Base-by-base conservation (phyloP, 1,140 invertebrate genomes). In the Drosophila lowei region DNA sequence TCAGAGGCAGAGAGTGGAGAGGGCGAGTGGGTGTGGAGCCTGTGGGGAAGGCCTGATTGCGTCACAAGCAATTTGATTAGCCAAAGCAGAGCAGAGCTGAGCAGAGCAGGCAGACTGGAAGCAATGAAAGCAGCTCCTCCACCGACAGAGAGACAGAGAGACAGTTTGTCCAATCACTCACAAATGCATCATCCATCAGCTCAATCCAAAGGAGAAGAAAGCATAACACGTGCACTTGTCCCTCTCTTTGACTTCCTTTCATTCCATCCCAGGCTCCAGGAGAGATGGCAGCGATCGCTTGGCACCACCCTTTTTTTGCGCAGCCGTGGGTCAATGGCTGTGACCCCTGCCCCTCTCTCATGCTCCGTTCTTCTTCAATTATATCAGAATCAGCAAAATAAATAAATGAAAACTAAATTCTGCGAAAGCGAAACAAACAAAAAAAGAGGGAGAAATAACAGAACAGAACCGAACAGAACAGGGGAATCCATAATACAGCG, bases 51-150 rank as follows among this genome's bases (percentile, higher is more conserved):
- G 49, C 54, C 68, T 68, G 76, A 43, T 9, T 50, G 54, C 66
- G 60, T 74, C 71, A 65, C 73, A 53, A 72, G 68, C 79, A 84
- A 83, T 79, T 83, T 79, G 79, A 84, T 83, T 84, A 83, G 76
- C 71, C 61, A 49, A 63, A 57, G 46, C 23, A 49, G 30, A 13
- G 8, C 21, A n/a, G 46, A 46, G 18, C 38, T n/a, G n/a, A n/a
- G n/a, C n/a, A n/a, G n/a, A n/a, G n/a, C 18, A 8, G 11, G 43
- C 7, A 16, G 9, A 25, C 34, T 11, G 38, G 52, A 30, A 7
- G 28, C 28, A 28, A 7, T 28, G 28, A 6, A 28, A 28, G 28
- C 28, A 30, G 28, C 28, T 30, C 28, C 6, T 30, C 5, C 23
- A 5, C 3, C 0, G 21, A 23, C 21, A 2, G 23, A 25, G 0